Evolutionary conservation across 2,797 vertebrate species (phyloP), one percentile per base, ranked within the genome.

Genomic region (Helarctos malayanus): DNA sequence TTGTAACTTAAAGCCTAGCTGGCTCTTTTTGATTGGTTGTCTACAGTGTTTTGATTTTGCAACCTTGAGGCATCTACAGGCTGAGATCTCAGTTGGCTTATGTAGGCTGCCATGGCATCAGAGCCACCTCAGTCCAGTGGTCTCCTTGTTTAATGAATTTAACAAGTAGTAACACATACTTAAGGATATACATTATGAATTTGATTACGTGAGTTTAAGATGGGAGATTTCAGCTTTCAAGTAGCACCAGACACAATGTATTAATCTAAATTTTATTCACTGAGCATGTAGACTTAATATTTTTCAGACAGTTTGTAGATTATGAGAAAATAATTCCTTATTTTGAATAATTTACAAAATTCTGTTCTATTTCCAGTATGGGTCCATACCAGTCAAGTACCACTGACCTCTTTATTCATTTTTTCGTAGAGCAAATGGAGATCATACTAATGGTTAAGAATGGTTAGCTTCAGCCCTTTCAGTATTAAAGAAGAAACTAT

Each of bases 281-380:
- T 83, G 47, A 87, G 61, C 18, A 10, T 19, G n/a, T 47, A n/a
- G 27, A 54, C 27, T 68, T 91, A 38, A 14, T 38, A 32, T 32
- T 95, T 76, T 94, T 85, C 65, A 84, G 56, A n/a, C 65, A 79
- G 16, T 80, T 18, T 68, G 15, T 25, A 68, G 41, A 80, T 49
- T 84, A 75, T 81, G 32, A 75, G 47, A 81, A 95, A 89, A 89
- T 82, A 91, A 89, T 91, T 78, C 14, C 68, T 81, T 25, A 79
- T 59, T 92, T 38, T 23, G 25, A 27, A 41, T n/a, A 87, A 92
- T 6, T 80, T 49, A 57, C 57, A 92, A 82, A 54, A 81, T 23
- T 52, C 23, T 71, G 21, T 65, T 92, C 14, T 75, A n/a, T 95
- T 89, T 90, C 9, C 16, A 45, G 1, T 81, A 49, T 76, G 49